These are phyloP conservation scores for Prunella strophiata DNA, from an alignment of 2,797 vertebrate genomes.

Conservation along the genomic window DNA sequence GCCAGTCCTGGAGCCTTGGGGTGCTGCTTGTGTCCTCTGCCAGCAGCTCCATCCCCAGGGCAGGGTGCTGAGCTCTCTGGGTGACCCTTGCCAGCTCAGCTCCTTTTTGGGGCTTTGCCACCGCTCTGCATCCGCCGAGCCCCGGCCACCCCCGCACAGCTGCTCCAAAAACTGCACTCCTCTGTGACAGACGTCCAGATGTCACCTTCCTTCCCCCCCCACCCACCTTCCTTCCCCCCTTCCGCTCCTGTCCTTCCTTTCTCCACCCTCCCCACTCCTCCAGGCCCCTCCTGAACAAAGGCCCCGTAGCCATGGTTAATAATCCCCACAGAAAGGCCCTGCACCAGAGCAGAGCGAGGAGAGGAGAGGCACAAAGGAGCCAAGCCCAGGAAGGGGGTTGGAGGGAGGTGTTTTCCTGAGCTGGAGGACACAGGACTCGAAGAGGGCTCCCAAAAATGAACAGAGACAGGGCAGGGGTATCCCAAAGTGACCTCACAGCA, in stretches of 20 bases:
- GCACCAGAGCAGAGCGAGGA: conserved; percentile 26
- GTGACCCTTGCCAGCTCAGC: too few species aligned
- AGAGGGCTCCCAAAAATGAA: neutral
- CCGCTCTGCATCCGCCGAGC: neutral
- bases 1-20: too few species aligned
- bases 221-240: conserved; percentile 15
- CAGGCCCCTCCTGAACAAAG: conserved; percentile 39
- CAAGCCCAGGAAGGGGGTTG: neutral
- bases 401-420: neutral
- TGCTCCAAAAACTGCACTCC: rapidly evolving
- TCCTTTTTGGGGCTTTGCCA: neutral
- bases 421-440: rapidly evolving
- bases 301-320: conserved; percentile 67
- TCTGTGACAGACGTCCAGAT: neutral
- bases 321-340: conserved; percentile 42
- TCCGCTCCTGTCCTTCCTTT: conserved; percentile 44
- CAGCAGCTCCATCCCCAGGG: too few species aligned
- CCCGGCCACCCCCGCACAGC: rapidly evolving
- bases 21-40: too few species aligned
- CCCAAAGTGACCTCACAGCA: neutral
- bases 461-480: rapidly evolving
- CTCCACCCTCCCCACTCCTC: neutral
- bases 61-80: too few species aligned
- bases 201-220: conserved; percentile 24
- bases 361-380: conserved; percentile 29